Evolutionary conservation across 2,888 invertebrate genomes (phyloP), one percentile per base, ranked within the genome.

Genomic region (Operophtera brumata): DNA sequence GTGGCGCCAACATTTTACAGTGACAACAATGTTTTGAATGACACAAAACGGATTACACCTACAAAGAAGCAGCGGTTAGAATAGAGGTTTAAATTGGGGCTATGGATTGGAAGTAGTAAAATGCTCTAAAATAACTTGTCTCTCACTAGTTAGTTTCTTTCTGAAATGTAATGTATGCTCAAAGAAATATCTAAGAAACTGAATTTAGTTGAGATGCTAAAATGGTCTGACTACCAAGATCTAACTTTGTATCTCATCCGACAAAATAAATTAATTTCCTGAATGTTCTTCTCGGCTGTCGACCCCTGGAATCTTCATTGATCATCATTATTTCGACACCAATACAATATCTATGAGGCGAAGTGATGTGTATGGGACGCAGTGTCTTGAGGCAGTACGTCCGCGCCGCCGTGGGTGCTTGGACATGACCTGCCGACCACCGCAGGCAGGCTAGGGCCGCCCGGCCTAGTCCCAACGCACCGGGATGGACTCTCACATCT

Each of bases 291-390:
- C 25, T 32, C 59, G 60, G 67, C 72, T 77, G 52, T 57, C 57
- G 44, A 75, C 64, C 74, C 59, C 80, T 77, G 76, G 50, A 57
- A 61, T 41, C 55, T 71, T 80, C 74, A 82, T 82, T 82, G 77
- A 73, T 73, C 75, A 81, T 82, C 74, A 88, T 89, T 85, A 75
- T 72, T 78, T 73, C 84, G 86, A 86, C 86, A 88, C 82, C 81
- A 80, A 81, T 85, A 74, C 76, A 77, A 75, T 78, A 70, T 77
- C 69, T 70, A 75, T 66, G 57, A 51, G 66, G 70, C 77, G 77
- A 81, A 73, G 72, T 73, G 71, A 78, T 76, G 65, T 75, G 73
- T 53, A 73, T 54, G 57, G 60, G 65, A 64, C 54, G 61, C 63
- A 42, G 35, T 54, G 43, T 50, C 28, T 59, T 55, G 50, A 44